Evolutionary conservation across 2,888 invertebrate species (phyloP), one percentile per base, ranked within the genome.

Genomic region (Drosophila paramelanica): DNA sequence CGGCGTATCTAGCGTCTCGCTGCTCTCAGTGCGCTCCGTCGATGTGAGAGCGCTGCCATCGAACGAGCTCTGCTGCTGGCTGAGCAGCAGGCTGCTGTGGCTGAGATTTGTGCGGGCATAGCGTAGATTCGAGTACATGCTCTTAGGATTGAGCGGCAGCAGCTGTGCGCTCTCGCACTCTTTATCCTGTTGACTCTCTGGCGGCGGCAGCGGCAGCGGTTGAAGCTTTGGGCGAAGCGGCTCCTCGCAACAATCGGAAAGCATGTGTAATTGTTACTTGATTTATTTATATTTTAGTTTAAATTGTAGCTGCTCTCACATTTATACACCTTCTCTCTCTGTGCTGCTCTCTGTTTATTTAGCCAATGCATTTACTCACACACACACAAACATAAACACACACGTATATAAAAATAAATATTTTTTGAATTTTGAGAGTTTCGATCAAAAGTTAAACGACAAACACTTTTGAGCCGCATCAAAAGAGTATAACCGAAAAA

Each of bases 61-160:
- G 46, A 90, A 90, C 38, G 89, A 82, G 73, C 75, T 84, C 67
- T 91, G 90, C 78, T 90, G 90, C 61, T 91, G 90, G 66, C 79
- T 88, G 43, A 91, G 76, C 76, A 91, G 75, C 41, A 91, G 81
- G 69, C 84, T 91, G 83, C 91, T 92, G 68, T 91, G 88, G 71
- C 92, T 92, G 77, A 92, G 89, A 88, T 92, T 91, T 73, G 91
- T 89, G 81, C 91, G 90, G 73, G 91, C 91, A 84, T 91, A 92
- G 67, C 90, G 87, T 53, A 92, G 79, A 81, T 89, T 90, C 72
- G 91, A 90, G 82, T 90, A 91, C 90, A 92, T 92, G 27, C 51
- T 76, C 25, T 7, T 79, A 23, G 45, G 47, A 41, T 55, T 62
- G 45, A 52, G 52, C 38, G 68, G 51, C 65, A 76, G 49, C 23